Evolutionary conservation across 2,113 vertebrate species (phyloP), one percentile per base, ranked within the genome.

Genomic region (Amphilophus citrinellus): DNA sequence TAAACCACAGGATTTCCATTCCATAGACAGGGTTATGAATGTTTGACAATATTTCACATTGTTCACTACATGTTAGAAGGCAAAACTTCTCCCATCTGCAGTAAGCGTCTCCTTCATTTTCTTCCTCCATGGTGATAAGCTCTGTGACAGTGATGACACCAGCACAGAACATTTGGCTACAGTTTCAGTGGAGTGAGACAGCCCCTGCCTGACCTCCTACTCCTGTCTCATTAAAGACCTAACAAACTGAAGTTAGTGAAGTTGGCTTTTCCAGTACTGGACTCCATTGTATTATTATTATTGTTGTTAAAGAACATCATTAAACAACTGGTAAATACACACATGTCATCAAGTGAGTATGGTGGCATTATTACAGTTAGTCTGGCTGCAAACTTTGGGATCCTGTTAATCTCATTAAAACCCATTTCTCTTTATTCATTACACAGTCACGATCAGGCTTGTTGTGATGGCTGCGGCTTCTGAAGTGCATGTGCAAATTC

Each of bases 1-100:
- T 53, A 73, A 73, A 73, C 66, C 27, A 53, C 47, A 53, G 17
- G 47, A 71, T 73, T 73, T 32, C 17, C 27, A 73, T 53, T 73
- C 27, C 47, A 53, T 18, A 73, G 17, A 53, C 66, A 14, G 27
- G 47, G 47, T 53, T 73, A 73, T 73, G 66, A 73, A 73, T 73
- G 27, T 73, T 73, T 73, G 17, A 73, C 66, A 73, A 53, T 73
- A 73, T 73, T 73, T 53, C 66, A 53, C 24, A 73, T 53, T 73
- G 66, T 73, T 73, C 53, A 32, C 47, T 32, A 73, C 6, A 73
- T 53, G 47, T 53, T 53, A 73, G 47, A 53, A 53, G 66, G 66
- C 17, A 53, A 53, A 73, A 73, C 27, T 32, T 73, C 27, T 53
- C 66, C 24, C 66, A 71, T 71, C 44, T 71, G 66, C 66, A 30